Base-by-base conservation (phyloP, 1,140 invertebrate species). In the Hyles vespertilio region DNA sequence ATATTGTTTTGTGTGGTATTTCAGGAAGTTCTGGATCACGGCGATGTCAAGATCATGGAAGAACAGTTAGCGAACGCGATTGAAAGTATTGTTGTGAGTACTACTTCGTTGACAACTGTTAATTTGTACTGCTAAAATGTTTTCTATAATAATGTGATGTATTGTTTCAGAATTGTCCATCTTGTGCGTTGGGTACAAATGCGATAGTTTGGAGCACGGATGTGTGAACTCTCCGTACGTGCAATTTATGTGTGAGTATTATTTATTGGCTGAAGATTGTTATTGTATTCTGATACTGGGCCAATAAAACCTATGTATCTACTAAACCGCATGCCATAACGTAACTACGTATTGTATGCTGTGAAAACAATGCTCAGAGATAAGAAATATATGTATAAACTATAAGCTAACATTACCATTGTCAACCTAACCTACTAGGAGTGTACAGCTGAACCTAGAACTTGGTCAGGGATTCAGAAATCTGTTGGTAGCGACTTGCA, bases 201-300 rank as follows among this genome's bases (percentile, higher is more conserved):
- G 79, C 85, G 72, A 89, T 89, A 84, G 82, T 89, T 81, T 89
- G 85, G 85, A 89, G 85, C 76, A 89, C 85, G 67, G 85, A 89
- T 63, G 85, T 89, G 56, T 89, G 72, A 63, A 58, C 58, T 59
- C 59, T 56, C 58, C 61, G 58, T 56, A 47, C 55, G 72, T 82
- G 70, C 70, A 51, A 69, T 63, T 76, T 68, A 57, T 65, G 72
- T 76, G 78, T 86, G 58, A 77, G 78, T 72, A 34, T 48, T 10
- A 10, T 5, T 11, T 22, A n/a, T 7, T 7, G n/a, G 5, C 5
- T 10, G n/a, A 40, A 5, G 1, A 5, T 40, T 1, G 1, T 40
- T 5, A 8, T 5, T 40, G 5, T 40, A 40, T 5, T 5, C 4
- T 40, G 36, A 40, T 40, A 5, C 8, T 40, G 4, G 36, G 36